A percentile compares a stretch with the other conserved stretches of the same genome.
Conservation (phyloP, 2,888 invertebrate genomes). For the Drosophila monieri region DNA sequence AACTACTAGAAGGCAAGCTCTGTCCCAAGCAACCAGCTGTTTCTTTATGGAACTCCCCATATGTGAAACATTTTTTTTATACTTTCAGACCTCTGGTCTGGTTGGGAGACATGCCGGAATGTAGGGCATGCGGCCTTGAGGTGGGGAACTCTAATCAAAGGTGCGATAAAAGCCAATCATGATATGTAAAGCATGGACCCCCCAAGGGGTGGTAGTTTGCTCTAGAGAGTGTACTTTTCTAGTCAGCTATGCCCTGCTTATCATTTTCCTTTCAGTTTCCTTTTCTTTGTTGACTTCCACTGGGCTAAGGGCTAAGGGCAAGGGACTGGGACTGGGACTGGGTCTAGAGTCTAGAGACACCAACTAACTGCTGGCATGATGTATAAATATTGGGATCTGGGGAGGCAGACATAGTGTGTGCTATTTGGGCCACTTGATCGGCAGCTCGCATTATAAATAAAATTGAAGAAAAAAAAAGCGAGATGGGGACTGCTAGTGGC, state of each 20-base stretch:
- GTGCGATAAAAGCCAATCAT: constrained; percentile 10
- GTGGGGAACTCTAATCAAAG: constrained; percentile 6
- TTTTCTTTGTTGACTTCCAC: constrained; percentile 14
- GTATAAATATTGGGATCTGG: constrained; percentile 28
- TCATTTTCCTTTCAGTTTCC: not conserved
- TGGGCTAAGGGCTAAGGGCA: not conserved
- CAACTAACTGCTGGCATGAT: constrained; percentile 19
- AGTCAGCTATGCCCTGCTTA: not conserved
- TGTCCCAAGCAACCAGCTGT: not conserved
- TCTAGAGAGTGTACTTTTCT: not conserved
- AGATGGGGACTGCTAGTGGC: not conserved
- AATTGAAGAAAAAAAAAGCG: constrained; percentile 24
- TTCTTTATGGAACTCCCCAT: not conserved
- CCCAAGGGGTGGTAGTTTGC: not conserved
- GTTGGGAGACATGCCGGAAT: constrained; percentile 2
- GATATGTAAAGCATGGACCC: not conserved
- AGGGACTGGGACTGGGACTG: constrained; percentile 1
- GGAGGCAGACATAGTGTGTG: not conserved
- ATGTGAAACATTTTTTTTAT: not conserved
- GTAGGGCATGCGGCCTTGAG: constrained; percentile 2
- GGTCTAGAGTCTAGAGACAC: not conserved
- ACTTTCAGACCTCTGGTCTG: not conserved
- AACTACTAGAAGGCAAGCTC: not conserved
- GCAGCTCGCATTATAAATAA: constrained; percentile 35
- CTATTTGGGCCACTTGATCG: constrained; percentile 14